Percentiles rank a stretch among this genome's conserved stretches.
These are phyloP conservation scores for Drosophila incognita DNA, from an alignment of 2,888 invertebrate species.

Conservation along the genomic window DNA sequence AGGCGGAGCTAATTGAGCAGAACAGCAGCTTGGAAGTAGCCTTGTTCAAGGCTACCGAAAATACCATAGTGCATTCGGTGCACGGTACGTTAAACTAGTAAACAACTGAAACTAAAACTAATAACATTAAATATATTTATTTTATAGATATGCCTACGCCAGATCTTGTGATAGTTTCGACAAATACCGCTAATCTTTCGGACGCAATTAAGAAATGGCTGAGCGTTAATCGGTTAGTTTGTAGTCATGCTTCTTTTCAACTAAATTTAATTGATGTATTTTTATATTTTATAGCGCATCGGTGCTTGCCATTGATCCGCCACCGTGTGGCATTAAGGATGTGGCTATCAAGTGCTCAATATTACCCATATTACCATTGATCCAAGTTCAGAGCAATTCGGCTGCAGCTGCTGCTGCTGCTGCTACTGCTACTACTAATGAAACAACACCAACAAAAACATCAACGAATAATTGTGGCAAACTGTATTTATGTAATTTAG, in stretches of 20 bases:
- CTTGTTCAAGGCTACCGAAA: slow-evolving; percentile 89
- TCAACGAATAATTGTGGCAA: slow-evolving; percentile 87
- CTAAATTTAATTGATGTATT: neutral
- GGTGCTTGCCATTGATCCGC: slow-evolving; percentile 91
- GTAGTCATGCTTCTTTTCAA: neutral
- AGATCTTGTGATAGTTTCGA: slow-evolving; percentile 85
- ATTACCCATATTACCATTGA: slow-evolving; percentile 89
- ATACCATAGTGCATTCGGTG: slow-evolving; percentile 86
- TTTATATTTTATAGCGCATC: slow-evolving; percentile 86
- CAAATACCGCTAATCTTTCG: slow-evolving; percentile 84
- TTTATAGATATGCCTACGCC: slow-evolving; percentile 84
- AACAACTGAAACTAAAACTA: neutral
- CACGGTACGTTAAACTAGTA: slow-evolving; percentile 75
- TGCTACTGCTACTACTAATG: slow-evolving; percentile 23
- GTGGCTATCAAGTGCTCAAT: slow-evolving; percentile 89
- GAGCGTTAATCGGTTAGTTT: slow-evolving; percentile 86
- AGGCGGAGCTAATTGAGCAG: slow-evolving; percentile 85
- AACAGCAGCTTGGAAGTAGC: slow-evolving; percentile 87
- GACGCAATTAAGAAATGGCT: slow-evolving; percentile 89
- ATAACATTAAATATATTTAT: neutral
- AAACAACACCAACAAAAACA: slow-evolving; percentile 34
- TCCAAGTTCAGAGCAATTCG: slow-evolving; percentile 63
- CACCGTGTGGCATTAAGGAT: slow-evolving; percentile 88
- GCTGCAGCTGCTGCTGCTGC: slow-evolving; percentile 14
- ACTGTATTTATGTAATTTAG: slow-evolving; percentile 93